Conservation (phyloP, 2,888 invertebrate genomes). For the Electrophaes corylata region DNA sequence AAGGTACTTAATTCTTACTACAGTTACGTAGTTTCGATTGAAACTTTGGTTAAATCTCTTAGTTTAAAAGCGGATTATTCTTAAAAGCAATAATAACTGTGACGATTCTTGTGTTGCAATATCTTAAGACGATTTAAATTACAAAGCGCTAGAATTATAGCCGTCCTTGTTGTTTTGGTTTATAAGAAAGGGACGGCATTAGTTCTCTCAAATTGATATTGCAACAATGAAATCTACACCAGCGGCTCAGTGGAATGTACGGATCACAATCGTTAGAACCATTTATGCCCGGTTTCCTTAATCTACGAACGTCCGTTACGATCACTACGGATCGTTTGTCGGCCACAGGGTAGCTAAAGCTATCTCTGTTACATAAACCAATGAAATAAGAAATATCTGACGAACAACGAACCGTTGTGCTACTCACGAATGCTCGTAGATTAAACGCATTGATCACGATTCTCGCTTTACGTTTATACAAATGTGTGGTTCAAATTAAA, state of each 20-base stretch:
- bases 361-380: no score
- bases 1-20: slow-evolving; percentile 48
- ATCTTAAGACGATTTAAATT: background rate
- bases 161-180: background rate
- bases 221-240: background rate
- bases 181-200: background rate
- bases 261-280: slow-evolving; percentile 58
- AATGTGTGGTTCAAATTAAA: slow-evolving; percentile 66
- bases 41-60: slow-evolving; percentile 48
- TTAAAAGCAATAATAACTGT: slow-evolving; percentile 23
- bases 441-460: slow-evolving; percentile 35
- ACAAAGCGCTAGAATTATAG: background rate
- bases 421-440: no score
- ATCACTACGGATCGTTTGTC: no score
- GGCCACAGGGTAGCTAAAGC: no score
- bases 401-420: no score
- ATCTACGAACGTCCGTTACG: no score
- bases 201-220: background rate
- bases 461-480: slow-evolving; percentile 44
- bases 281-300: no score
- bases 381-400: no score
- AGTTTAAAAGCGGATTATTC: slow-evolving; percentile 36
- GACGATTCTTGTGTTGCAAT: background rate
- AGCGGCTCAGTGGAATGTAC: slow-evolving; percentile 61
- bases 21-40: slow-evolving; percentile 51